Base-by-base conservation (phyloP, 2,888 invertebrate genomes). In the Heliconius charithonia region DNA sequence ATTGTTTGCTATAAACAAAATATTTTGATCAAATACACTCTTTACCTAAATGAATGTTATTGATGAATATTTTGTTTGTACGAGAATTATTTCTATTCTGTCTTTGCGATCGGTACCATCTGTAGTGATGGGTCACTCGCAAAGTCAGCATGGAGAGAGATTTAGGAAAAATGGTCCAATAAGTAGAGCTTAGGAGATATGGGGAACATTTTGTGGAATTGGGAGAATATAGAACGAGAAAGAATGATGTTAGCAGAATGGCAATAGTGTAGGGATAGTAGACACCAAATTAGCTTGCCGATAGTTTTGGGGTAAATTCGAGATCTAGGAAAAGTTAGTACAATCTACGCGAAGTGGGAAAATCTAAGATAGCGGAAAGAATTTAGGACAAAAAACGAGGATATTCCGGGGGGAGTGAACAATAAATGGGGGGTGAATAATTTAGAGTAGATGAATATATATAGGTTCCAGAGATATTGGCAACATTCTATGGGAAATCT, bases 1-100 rank as follows among this genome's bases (percentile, higher is more conserved):
- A 70, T 66, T 56, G 51, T 77, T 75, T 72, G 69, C 70, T 76
- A 79, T 76, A 37, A 79, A 80, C 79, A 75, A 45, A 80, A 78
- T 76, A 76, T 56, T 22, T 71, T 45, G 1, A 29, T 29, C 0
- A 27, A 70, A 27, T 70, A 70, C 22, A 9, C 3, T 27, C 7
- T 45, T 13, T 51, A 70, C 22, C 3, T 6, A 22, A n/a, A 32
- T 9, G n/a, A 32, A 29, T 32, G 32, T 29, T 32, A 72, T 27
- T 13, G 2, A n/a, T 59, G 10, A 71, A 19, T 72, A 72, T 72
- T 56, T 59, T 72, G 71, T 72, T 72, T 72, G 16, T 72, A 72
- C 25, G n/a, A 72, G 71, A 13, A 72, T n/a, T 56, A n/a, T 72
- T 71, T 45, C 22, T 32, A 59, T n/a, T 32, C 32, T 72, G 71